Base-by-base conservation (phyloP, 1,140 invertebrate species). In the Sminthurinus signatus region DNA sequence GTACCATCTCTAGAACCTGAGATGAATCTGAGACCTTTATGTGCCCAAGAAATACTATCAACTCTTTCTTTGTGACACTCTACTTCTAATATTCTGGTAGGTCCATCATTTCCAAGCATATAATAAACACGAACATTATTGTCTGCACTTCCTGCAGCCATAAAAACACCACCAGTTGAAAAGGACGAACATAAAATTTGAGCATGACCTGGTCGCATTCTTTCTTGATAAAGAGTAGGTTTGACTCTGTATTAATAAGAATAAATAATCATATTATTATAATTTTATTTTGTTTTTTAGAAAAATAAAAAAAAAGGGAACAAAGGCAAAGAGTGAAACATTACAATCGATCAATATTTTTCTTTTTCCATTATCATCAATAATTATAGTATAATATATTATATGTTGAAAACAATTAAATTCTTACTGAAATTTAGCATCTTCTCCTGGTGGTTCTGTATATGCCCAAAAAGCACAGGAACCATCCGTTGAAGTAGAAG, bases 1-100 rank as follows among this genome's bases (percentile, higher is more conserved):
- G 88, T 92, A 10, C 96, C 96, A 81, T 99, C 96, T 78, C 95
- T 96, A 69, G 91, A 93, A 15, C 96, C 96, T 43, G 92, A 97
- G 48, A 97, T 85, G 79, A 99, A 97, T 74, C 82, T 78, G 65
- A 91, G 76, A 0, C 88, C 87, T 29, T 78, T 78, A 76, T 97
- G 89, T 52, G 92, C 88, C 89, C 96, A 99, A 68, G 93, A 88
- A 64, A 99, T 88, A 58, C 90, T 95, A 78, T 99, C 96, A 2
- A 99, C 95, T 23, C 90, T 85, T 77, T 98, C 95, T 0, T 83
- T 82, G 77, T 98, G 96, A 1, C 87, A 86, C 72, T 96, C 91
- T 1, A 88, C 84, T 79, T 96, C 91, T 59, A 88, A 77, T 56
- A 93, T 84, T 66, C 87, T 80, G 68, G 80, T 78, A 21, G 84